Evolutionary conservation across 2,888 invertebrate genomes (phyloP), one percentile per base, ranked within the genome.

Genomic region (Athrips mouffetella): DNA sequence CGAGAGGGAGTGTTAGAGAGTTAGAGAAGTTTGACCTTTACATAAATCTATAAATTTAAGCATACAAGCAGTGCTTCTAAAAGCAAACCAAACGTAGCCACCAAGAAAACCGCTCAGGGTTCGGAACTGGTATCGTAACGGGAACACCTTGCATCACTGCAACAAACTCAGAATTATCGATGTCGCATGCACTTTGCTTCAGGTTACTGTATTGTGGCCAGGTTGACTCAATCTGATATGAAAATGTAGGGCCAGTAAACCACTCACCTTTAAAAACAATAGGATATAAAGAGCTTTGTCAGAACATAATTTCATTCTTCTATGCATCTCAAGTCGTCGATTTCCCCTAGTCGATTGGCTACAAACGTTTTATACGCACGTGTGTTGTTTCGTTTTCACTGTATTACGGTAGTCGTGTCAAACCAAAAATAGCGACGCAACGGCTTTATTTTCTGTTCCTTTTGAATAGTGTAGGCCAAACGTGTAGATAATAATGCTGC

Each of bases 251-350:
- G 11, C 49, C 51, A 3, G 23, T 42, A 11, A 49, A 31, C 51
- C 48, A 51, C 30, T 50, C 50, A 10, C 18, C 25, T 20, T 39
- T 6, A 4, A 50, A 16, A 2, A 37, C 2, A 4, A 1, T 16
- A 1, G 6, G 11, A 31, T 48, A 33, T 11, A 11, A 45, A 1
- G 31, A n/a, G 5, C 8, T 45, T 46, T 5, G 48, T 51, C 16
- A 49, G 55, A 40, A 51, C 15, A 41, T 52, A 56, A 3, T 30
- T 31, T 50, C 51, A 53, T 25, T 53, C 45, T 6, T 30, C 20
- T 20, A 25, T 21, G 3, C 31, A 20, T 10, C 54, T 47, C 1
- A 37, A 11, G 2, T 37, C 37, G 20, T 37, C 37, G n/a, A 37
- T 20, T 18, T 37, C 37, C 3, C 37, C 37, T 3, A 37, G 15